phyloP scores from a whole-genome alignment of 2,113 vertebrate species.

The Dipodomys merriami region DNA sequence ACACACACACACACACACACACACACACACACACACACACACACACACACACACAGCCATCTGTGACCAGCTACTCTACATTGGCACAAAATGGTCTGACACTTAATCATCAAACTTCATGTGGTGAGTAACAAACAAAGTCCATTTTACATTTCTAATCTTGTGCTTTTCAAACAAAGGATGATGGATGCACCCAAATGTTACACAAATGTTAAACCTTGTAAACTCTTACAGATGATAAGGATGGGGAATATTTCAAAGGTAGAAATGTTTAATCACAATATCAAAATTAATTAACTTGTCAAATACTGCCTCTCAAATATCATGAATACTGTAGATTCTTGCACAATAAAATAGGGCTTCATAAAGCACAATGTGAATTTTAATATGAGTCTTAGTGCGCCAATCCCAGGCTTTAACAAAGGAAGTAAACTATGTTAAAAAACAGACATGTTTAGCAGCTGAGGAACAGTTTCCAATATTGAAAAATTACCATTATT shows the following conservation, averaged over 20 bases:
- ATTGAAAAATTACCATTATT: background rate
- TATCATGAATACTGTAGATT: background rate
- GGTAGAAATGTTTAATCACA: background rate
- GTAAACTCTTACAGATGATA: background rate
- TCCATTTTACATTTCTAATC: background rate
- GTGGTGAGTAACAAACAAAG: background rate
- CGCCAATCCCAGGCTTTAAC: background rate
- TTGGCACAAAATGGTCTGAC: no score
- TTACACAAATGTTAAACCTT: background rate
- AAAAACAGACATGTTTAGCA: background rate
- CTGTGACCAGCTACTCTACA: no score
- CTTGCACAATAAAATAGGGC: background rate
- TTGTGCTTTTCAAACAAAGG: no score
- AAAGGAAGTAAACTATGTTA: no score
- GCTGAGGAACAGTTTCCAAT: background rate
- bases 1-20: no score
- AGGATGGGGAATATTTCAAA: background rate
- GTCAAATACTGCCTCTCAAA: background rate
- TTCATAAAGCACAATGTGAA: background rate
- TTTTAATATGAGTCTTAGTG: background rate
- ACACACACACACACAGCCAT: no score
- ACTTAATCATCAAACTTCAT: background rate
- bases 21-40: no score
- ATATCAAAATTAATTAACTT: constrained; percentile 10
- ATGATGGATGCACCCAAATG: background rate